Evolutionary conservation across 92 coral and sea anemone species (phyloP), one percentile per base, ranked within the genome.

Genomic region (Heliopora coerulea): DNA sequence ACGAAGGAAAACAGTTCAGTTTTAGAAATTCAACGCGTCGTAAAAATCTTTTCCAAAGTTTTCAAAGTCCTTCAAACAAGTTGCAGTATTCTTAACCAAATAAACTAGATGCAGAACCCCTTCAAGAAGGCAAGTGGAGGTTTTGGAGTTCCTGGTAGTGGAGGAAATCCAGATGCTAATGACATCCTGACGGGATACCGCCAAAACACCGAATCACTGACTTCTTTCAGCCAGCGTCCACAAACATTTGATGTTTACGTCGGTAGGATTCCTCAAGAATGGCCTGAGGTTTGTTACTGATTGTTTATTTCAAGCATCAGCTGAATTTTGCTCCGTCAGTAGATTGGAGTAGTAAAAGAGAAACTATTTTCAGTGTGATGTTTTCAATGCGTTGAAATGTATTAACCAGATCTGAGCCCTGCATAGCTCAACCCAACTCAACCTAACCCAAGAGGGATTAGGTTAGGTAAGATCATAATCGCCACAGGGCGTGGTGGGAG

Each of bases 221-320:
- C 17, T 7, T 8, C n/a, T 46, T 46, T 46, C 15, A 15, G n/a
- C 15, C 2, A 15, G 11, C 17, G 41, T 21, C 59, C 17, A 10
- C 28, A 12, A 3, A 67, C 74, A 1, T 67, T 44, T 48, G 74
- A 67, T 29, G 59, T 67, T 26, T 67, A 23, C 33, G 74, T 67
- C 3, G 58, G 59, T 34, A 25, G 59, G 5, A 67, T 67, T 30
- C 74, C 74, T 19, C 41, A 33, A 20, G 58, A 67, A 8, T 67
- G 74, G 74, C 21, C 74, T 13, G 49, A 67, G 74, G 74, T 67
- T 13, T 15, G 74, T 67, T 21, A 6, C 0, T 0, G 41, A 29
- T 65, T 28, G 18, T 42, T 13, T 8, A 11, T 39, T 6, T 65
- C 19, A 9, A n/a, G 54, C 23, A 8, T 40, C n/a, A n/a, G n/a